Percentiles rank a stretch among this genome's conserved stretches.
These are phyloP conservation scores for Eremobia ochroleuca DNA, from an alignment of 2,888 invertebrate genomes.

Conservation along the genomic window DNA sequence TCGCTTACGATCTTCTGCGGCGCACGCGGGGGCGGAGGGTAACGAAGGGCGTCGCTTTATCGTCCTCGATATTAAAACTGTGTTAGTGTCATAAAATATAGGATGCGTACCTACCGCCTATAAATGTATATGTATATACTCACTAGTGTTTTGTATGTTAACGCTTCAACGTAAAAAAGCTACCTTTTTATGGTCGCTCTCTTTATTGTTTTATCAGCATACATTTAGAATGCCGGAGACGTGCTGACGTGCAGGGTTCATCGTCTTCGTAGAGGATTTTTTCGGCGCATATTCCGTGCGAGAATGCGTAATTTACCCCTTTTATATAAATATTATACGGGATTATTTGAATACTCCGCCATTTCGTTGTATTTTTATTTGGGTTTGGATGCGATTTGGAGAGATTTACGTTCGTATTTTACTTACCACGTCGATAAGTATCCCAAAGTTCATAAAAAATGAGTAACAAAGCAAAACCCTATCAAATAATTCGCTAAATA, in stretches of 20 bases:
- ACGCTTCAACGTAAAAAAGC: conserved; percentile 63
- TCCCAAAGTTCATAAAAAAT: conserved; percentile 19
- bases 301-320: conserved; percentile 66
- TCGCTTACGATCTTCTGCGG: conserved; percentile 60
- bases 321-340: conserved; percentile 67
- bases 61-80: conserved; percentile 74
- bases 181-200: conserved; percentile 61
- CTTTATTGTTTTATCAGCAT: conserved; percentile 72
- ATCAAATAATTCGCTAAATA: background rate
- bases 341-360: conserved; percentile 63
- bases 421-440: conserved; percentile 30
- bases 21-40: conserved; percentile 25
- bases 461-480: background rate
- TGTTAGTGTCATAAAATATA: conserved; percentile 70
- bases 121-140: conserved; percentile 34
- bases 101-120: conserved; percentile 54
- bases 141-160: conserved; percentile 69
- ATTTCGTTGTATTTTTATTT: conserved; percentile 63
- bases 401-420: conserved; percentile 48
- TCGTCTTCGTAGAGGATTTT: conserved; percentile 44
- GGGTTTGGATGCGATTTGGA: conserved; percentile 41
- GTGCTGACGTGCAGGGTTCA: conserved; percentile 40
- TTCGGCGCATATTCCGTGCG: conserved; percentile 49
- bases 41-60: conserved; percentile 69
- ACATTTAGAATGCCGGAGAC: conserved; percentile 60